Evolutionary conservation across 2,888 invertebrate genomes (phyloP).

Genomic region (Limnephilus lunatus): DNA sequence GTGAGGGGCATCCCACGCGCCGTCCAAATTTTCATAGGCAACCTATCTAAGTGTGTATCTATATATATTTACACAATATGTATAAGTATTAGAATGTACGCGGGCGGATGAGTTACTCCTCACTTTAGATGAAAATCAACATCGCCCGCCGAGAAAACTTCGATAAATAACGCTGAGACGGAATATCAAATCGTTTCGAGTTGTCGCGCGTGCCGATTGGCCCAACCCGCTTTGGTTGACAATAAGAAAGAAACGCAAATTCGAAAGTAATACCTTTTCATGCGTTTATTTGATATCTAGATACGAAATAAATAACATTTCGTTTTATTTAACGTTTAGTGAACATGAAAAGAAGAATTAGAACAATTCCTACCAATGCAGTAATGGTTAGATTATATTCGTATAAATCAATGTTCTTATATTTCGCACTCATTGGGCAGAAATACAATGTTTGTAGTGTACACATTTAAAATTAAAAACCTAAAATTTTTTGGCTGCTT

Average conservation of each 20-base stretch:
- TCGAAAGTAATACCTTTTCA: not conserved
- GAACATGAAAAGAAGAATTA: not conserved
- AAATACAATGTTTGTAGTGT: too few relatives aligned
- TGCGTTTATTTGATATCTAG: not conserved
- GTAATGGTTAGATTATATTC: not conserved
- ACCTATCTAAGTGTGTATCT: not conserved
- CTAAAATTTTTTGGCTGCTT: too few relatives aligned
- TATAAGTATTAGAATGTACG: not conserved
- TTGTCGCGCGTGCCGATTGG: constrained; percentile 2
- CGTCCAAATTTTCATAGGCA: not conserved
- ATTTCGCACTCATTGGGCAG: too few relatives aligned
- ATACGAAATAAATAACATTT: not conserved
- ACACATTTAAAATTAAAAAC: too few relatives aligned
- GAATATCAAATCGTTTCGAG: not conserved
- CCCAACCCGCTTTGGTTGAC: not conserved
- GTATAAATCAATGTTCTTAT: not conserved
- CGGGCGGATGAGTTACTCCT: not conserved
- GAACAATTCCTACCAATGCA: not conserved
- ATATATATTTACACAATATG: not conserved
- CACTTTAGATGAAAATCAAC: not conserved
- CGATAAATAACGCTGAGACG: not conserved
- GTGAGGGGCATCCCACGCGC: not conserved
- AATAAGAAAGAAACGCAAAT: not conserved
- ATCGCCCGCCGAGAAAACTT: not conserved
- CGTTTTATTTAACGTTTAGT: not conserved